Conservation (phyloP, 2,113 vertebrate genomes). For the Bubo bubo region DNA sequence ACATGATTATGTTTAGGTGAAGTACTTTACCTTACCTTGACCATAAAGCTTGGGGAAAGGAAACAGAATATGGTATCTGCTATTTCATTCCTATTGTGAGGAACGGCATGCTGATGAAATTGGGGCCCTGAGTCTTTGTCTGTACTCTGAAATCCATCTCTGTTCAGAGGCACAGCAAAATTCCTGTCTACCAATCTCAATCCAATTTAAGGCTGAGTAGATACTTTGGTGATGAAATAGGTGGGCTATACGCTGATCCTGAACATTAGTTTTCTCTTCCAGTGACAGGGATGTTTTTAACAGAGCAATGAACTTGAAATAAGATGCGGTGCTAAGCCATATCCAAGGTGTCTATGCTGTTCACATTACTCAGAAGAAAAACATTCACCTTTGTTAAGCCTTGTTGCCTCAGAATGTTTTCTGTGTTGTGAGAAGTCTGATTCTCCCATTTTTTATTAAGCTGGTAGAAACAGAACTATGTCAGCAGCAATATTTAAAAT, state of each 20-base stretch:
- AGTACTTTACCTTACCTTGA: conserved; percentile 33
- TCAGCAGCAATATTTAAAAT: neutral
- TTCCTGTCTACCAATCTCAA: neutral
- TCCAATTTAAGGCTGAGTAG: neutral
- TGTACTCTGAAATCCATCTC: neutral
- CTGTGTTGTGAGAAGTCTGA: neutral
- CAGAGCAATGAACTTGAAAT: neutral
- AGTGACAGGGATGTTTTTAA: neutral
- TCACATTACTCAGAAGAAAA: neutral
- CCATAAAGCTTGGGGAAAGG: neutral
- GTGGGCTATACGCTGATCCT: neutral
- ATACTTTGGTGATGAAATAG: neutral
- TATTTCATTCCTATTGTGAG: neutral
- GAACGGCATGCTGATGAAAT: neutral
- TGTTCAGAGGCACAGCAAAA: neutral
- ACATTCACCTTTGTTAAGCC: neutral
- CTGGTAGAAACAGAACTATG: neutral
- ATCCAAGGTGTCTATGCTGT: neutral
- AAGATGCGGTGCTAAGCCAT: neutral
- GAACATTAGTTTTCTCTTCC: neutral
- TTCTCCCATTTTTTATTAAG: neutral
- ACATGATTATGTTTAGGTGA: conserved; percentile 88
- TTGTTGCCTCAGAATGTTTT: neutral
- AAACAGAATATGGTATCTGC: neutral
- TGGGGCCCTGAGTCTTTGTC: neutral